These are phyloP conservation scores for Synergus japonicus DNA, from an alignment of 2,888 invertebrate genomes.

Conservation along the genomic window DNA sequence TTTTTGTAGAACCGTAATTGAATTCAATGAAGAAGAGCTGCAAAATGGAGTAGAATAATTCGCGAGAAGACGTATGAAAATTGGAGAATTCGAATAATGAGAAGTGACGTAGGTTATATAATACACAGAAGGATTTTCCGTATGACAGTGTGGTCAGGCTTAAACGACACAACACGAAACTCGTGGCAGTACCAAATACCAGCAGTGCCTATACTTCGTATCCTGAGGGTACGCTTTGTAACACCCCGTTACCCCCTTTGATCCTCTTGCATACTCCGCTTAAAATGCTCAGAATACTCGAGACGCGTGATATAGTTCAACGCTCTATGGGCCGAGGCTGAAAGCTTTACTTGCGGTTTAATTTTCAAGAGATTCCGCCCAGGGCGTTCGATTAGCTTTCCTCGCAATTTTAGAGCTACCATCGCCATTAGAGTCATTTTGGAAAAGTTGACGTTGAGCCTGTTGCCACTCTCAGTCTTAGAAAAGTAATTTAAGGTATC, in stretches of 20 bases:
- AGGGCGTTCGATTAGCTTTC: constrained; percentile 30
- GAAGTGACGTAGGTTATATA: constrained; percentile 1
- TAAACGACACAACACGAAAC: constrained; percentile 26
- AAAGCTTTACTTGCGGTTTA: constrained; percentile 54
- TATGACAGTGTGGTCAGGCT: constrained; percentile 33
- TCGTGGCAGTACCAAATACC: constrained; percentile 33
- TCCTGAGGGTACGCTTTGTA: constrained; percentile 67
- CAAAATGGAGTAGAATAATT: neutral
- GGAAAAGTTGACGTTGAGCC: constrained; percentile 11
- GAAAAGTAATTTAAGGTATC: constrained; percentile 18
- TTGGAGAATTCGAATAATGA: constrained; percentile 23
- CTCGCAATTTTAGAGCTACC: constrained; percentile 8
- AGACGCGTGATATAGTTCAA: constrained; percentile 58
- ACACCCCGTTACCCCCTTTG: constrained; percentile 61
- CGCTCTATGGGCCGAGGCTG: constrained; percentile 41
- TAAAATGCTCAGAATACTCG: constrained; percentile 68
- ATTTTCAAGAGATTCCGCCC: constrained; percentile 53
- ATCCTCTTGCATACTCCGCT: constrained; percentile 66
- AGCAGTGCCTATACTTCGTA: constrained; percentile 58
- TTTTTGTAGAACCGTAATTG: neutral
- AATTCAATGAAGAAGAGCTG: neutral
- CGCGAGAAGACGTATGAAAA: neutral
- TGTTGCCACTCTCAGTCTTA: neutral
- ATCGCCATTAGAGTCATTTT: constrained; percentile 11
- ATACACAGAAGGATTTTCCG: neutral